Percentiles rank a stretch among this genome's conserved stretches.
Conservation (phyloP, 2,797 vertebrate genomes). For the Takifugu ocellatus region DNA sequence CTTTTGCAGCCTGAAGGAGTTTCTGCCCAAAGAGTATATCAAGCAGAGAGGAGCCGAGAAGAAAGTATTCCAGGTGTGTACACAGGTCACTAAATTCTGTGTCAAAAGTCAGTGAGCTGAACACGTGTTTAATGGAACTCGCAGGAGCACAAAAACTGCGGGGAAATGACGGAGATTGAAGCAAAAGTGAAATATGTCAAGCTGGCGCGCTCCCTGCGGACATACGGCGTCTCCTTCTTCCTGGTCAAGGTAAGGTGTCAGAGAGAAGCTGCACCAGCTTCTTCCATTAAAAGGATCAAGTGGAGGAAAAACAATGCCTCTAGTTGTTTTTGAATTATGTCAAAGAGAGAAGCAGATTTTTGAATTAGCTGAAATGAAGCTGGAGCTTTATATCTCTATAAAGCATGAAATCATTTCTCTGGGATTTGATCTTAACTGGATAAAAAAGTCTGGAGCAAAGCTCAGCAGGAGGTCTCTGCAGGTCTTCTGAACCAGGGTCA, state of each 20-base stretch:
- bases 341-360: constrained; percentile 7
- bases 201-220: constrained; percentile 89
- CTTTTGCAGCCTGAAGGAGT: constrained; percentile 89
- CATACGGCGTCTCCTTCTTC: constrained; percentile 96
- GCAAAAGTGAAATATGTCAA: constrained; percentile 98
- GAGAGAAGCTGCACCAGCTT: background rate
- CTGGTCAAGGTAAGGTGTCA: constrained; percentile 87
- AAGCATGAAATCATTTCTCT: background rate
- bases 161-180: constrained; percentile 96
- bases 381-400: constrained; percentile 2
- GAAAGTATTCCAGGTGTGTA: constrained; percentile 92
- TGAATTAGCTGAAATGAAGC: constrained; percentile 17
- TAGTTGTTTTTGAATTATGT: constrained; percentile 10
- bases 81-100: background rate
- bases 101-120: background rate
- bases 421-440: background rate
- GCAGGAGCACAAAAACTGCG: constrained; percentile 96
- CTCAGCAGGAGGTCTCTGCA: background rate
- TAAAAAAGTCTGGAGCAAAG: background rate
- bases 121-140: constrained; percentile 4
- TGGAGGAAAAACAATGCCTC: constrained; percentile 9
- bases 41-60: constrained; percentile 97
- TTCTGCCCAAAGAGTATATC: constrained; percentile 98
- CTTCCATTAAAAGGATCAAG: constrained; percentile 14
- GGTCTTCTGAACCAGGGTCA: too few species aligned